Evolutionary conservation across 2,888 invertebrate species (phyloP), one percentile per base, ranked within the genome.

Genomic region (Eledona agricola): DNA sequence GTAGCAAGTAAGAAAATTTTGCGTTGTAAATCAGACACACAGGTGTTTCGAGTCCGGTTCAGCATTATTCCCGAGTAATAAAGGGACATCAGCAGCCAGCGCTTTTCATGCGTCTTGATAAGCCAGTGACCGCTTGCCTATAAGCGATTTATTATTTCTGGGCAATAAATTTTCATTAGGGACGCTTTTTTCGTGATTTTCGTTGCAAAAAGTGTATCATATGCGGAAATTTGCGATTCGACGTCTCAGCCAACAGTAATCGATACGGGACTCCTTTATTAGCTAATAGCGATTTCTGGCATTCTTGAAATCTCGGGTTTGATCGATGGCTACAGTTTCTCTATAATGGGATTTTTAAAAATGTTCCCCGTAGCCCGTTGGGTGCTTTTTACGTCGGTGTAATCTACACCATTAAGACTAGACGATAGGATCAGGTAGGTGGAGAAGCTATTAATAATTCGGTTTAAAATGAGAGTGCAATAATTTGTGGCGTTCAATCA

Each of bases 101-200:
- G 20, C 43, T 13, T 38, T 16, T 38, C 19, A 22, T 15, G 16
- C 38, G 13, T 43, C 23, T 29, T 29, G 42, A 28, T 29, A 29
- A 42, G 42, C 28, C 9, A 5, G 34, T 4, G 20, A 20, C 34
- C 20, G 34, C 20, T 34, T 23, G 23, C 22, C 22, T 35, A 40
- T 10, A 40, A 16, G 26, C 16, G 13, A 40, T 29, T 42, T 29
- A 42, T 42, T 42, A 42, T 42, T 31, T 31, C 22, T 12, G 10
- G 6, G 34, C 26, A 15, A 46, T 46, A 46, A 46, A 46, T 46
- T 46, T 46, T 34, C 46, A 46, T 46, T 34, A 46, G 46, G 31
- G 34, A 25, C 12, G 20, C 2, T 46, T 35, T 35, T 46, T 32
- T 22, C 31, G 10, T n/a, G 19, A 20, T 42, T 20, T 42, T 42